Evolutionary conservation across 1,140 invertebrate species (phyloP), one percentile per base, ranked within the genome.

Genomic region (Drosophila kohkoa): DNA sequence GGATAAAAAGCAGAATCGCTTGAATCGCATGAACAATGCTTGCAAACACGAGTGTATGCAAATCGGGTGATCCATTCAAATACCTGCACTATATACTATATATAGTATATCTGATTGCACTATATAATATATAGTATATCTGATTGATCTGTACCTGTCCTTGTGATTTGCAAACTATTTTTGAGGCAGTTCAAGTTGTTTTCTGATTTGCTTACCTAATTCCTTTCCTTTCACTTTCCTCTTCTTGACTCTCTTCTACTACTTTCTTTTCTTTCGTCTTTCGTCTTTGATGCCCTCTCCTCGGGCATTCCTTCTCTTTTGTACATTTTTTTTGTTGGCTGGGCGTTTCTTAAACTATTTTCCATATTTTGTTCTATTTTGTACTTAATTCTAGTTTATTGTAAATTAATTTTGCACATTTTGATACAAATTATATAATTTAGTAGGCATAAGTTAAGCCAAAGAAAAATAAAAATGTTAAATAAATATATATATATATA

Each of bases 361-460:
- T 66, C 38, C 13, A 45, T 55, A 16, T 67, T 54, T 80, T 85
- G 72, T 79, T 80, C 65, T 38, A 51, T 10, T 79, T 85, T 83
- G 81, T 89, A 89, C 81, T 90, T 89, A 89, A 90, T 80, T 65
- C 71, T 79, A 88, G 79, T 67, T 45, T 74, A 87, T 79, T 88
- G 85, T 88, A 88, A 81, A 73, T 75, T 83, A 83, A 67, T 87
- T 76, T 74, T 79, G 75, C 78, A 86, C 81, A 77, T 79, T 77
- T 86, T 79, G 78, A 82, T 82, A 87, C 58, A 78, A 71, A 73
- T 73, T 79, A 74, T 82, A 59, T 77, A 74, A 80, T 46, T 68
- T 77, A 75, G 76, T 77, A 79, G 80, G 69, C 80, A 89, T 90
- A 89, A 89, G 85, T 85, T 89, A 89, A 89, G 85, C 85, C 85